These are phyloP conservation scores for Anastrepha ludens DNA, from an alignment of 1,140 invertebrate genomes.

Conservation along the genomic window DNA sequence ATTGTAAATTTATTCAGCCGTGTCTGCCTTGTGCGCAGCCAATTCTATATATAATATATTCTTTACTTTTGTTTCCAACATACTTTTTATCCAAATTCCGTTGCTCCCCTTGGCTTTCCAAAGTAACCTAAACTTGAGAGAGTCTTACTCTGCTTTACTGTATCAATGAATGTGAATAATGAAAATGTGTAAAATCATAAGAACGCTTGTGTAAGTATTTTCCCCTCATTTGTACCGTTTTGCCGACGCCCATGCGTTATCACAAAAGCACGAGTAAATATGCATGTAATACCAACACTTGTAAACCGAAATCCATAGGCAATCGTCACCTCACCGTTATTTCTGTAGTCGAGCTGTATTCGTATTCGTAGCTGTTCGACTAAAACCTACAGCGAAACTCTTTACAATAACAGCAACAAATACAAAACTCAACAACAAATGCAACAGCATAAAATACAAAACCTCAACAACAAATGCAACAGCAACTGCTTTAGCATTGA, in stretches of 20 bases:
- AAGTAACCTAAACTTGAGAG: too few relatives aligned
- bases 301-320: not conserved
- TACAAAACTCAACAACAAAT: not conserved
- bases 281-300: not conserved
- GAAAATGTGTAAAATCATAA: too few relatives aligned
- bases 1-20: too few relatives aligned
- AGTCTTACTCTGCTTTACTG: too few relatives aligned
- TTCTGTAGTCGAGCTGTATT: not conserved
- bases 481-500: conserved; percentile 8
- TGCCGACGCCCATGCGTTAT: not conserved
- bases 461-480: not conserved
- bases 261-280: not conserved
- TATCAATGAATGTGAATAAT: too few relatives aligned
- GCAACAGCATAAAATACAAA: not conserved
- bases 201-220: too few relatives aligned
- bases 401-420: not conserved
- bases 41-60: too few relatives aligned
- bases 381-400: not conserved
- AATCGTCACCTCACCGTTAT: not conserved
- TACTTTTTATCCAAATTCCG: too few relatives aligned
- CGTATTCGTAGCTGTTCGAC: not conserved
- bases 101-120: too few relatives aligned
- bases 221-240: not conserved
- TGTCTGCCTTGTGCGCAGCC: too few relatives aligned
- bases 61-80: too few relatives aligned